These are phyloP conservation scores for Aphrocallistes beatrix DNA, from an alignment of 37 sponge, comb jelly and placozoan species.

Conservation along the genomic window DNA sequence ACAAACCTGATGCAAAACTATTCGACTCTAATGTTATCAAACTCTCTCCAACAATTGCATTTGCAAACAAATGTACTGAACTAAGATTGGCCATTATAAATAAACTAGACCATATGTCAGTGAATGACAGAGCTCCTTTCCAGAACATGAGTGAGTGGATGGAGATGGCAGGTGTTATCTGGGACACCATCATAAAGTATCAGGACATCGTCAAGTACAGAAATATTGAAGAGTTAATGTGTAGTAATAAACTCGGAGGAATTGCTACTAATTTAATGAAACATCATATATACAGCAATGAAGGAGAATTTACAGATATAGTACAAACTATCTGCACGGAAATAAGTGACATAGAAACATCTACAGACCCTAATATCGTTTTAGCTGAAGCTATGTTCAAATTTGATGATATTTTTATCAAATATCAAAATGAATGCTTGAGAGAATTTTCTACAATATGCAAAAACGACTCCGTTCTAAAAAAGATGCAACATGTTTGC, in stretches of 20 bases:
- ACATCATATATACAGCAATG: not conserved
- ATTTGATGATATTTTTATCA: not conserved
- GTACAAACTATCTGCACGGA: not conserved
- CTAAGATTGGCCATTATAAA: not conserved
- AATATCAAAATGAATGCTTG: not conserved
- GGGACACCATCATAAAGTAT: not conserved
- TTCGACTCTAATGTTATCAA: not conserved
- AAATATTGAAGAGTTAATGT: not conserved
- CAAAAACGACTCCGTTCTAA: not conserved
- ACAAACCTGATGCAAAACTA: not conserved
- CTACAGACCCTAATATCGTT: not conserved
- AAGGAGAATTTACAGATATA: not conserved
- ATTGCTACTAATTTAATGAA: not conserved
- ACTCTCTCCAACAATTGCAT: not conserved
- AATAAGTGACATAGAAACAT: not conserved
- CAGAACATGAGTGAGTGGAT: not conserved
- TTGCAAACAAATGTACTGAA: not conserved
- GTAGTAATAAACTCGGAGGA: not conserved
- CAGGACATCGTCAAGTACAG: slow-evolving; percentile 5
- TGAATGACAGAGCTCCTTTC: not conserved
- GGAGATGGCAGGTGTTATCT: not conserved
- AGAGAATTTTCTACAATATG: not conserved
- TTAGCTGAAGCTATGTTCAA: not conserved
- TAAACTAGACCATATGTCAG: not conserved
- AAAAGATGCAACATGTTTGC: not conserved